Percentiles rank a stretch among this genome's conserved stretches.
These are phyloP conservation scores for Tridacna crocea DNA, from an alignment of 2,888 invertebrate species.

Conservation along the genomic window DNA sequence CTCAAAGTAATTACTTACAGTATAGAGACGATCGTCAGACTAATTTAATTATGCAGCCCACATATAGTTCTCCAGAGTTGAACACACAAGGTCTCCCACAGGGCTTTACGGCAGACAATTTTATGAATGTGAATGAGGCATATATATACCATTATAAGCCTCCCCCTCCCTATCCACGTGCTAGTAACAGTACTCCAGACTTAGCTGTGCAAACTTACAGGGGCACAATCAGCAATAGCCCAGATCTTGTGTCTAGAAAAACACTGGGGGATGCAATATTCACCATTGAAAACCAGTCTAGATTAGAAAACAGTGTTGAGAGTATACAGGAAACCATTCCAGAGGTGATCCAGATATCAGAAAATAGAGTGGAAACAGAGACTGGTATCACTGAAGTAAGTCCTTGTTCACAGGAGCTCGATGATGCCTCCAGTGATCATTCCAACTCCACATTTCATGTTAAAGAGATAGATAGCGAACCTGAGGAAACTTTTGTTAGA, in stretches of 20 bases:
- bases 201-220: constrained; percentile 86
- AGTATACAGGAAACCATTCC: constrained; percentile 68
- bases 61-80: constrained; percentile 84
- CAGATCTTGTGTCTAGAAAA: constrained; percentile 87
- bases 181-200: constrained; percentile 93
- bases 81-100: constrained; percentile 76
- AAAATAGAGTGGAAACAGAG: constrained; percentile 40
- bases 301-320: constrained; percentile 72
- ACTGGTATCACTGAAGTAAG: constrained; percentile 46
- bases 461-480: constrained; percentile 76
- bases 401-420: constrained; percentile 56
- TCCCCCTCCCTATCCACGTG: constrained; percentile 91
- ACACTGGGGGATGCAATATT: constrained; percentile 57
- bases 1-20: constrained; percentile 66
- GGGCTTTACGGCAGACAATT: constrained; percentile 68
- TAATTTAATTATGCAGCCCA: constrained; percentile 81
- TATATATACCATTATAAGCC: constrained; percentile 88
- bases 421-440: constrained; percentile 79
- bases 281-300: constrained; percentile 65
- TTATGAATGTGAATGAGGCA: constrained; percentile 82
- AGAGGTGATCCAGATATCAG: constrained; percentile 57
- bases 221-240: constrained; percentile 71
- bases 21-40: constrained; percentile 71
- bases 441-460: constrained; percentile 78
- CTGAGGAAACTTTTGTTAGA: constrained; percentile 67